Percentiles rank a stretch among this genome's conserved stretches.
Evolutionary conservation across 2,888 invertebrate genomes (phyloP).

Genomic region (Himalopsyche japonica): DNA sequence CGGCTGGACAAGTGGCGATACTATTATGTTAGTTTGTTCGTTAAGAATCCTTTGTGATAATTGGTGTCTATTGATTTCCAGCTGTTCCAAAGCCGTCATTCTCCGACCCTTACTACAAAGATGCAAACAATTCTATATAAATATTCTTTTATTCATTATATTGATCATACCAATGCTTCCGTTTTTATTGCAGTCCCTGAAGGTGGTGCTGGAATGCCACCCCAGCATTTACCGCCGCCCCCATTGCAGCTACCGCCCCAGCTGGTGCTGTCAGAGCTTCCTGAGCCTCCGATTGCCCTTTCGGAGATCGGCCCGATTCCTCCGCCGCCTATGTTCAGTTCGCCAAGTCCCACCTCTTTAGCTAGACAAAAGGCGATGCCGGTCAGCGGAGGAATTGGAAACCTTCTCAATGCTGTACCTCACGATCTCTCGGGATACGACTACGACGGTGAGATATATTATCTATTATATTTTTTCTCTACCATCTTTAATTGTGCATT

Average conservation of each 20-base stretch:
- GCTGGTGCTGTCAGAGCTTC: slow-evolving; percentile 82
- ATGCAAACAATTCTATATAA: too few relatives aligned
- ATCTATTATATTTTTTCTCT: neutral
- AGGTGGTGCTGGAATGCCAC: slow-evolving; percentile 48
- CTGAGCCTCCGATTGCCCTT: slow-evolving; percentile 89
- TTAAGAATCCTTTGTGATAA: too few relatives aligned
- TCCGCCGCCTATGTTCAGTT: slow-evolving; percentile 95
- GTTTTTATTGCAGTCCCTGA: slow-evolving; percentile 60
- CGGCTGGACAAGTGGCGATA: too few relatives aligned
- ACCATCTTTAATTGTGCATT: neutral
- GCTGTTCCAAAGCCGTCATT: too few relatives aligned
- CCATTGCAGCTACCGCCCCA: slow-evolving; percentile 52
- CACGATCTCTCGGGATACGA: slow-evolving; percentile 60
- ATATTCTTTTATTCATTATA: too few relatives aligned
- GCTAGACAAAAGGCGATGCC: slow-evolving; percentile 55
- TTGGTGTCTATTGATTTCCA: too few relatives aligned
- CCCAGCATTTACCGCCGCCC: slow-evolving; percentile 43
- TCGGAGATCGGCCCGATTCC: slow-evolving; percentile 93
- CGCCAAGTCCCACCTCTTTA: slow-evolving; percentile 74
- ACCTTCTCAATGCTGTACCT: slow-evolving; percentile 45
- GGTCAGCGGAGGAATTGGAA: slow-evolving; percentile 43
- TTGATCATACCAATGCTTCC: neutral
- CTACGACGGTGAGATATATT: slow-evolving; percentile 60
- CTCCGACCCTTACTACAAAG: too few relatives aligned
- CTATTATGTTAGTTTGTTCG: too few relatives aligned